Evolutionary conservation across 1,140 invertebrate genomes (phyloP).

Genomic region (Platorchestia sp.): DNA sequence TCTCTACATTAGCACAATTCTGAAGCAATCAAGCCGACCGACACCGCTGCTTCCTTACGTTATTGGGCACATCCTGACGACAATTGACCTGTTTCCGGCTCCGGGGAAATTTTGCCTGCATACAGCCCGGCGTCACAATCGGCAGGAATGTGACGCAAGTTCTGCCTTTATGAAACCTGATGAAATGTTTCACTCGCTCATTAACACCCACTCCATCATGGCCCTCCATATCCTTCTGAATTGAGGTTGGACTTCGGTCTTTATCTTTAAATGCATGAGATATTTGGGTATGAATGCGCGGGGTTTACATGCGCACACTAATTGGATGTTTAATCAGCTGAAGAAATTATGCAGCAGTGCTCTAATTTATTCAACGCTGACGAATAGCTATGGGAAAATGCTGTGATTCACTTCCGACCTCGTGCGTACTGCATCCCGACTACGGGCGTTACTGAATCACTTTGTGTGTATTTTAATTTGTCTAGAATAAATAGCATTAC

Average conservation of each 20-base stretch:
- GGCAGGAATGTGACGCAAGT: neutral
- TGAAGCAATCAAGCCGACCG: conserved; percentile 31
- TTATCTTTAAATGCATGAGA: neutral
- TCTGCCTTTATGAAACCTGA: conserved; percentile 14
- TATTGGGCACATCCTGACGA: conserved; percentile 23
- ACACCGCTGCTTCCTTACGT: neutral
- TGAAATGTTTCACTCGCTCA: conserved; percentile 1
- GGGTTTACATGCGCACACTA: neutral
- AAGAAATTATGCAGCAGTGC: neutral
- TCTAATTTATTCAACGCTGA: neutral
- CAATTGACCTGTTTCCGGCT: conserved; percentile 49
- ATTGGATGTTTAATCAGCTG: neutral
- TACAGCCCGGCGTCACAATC: neutral
- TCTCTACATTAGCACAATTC: conserved; percentile 1
- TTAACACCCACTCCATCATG: neutral
- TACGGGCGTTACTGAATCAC: neutral
- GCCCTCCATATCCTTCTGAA: neutral
- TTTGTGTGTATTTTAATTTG: neutral
- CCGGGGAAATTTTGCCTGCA: conserved; percentile 33
- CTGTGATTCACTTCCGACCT: neutral
- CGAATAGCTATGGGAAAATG: neutral
- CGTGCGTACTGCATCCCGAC: neutral
- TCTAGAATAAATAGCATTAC: neutral
- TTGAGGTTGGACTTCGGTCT: neutral
- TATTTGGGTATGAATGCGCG: too few relatives aligned